Percentiles rank a stretch among this genome's conserved stretches.
Evolutionary conservation across 2,113 vertebrate species (phyloP).

Genomic region (Excalfactoria chinensis): DNA sequence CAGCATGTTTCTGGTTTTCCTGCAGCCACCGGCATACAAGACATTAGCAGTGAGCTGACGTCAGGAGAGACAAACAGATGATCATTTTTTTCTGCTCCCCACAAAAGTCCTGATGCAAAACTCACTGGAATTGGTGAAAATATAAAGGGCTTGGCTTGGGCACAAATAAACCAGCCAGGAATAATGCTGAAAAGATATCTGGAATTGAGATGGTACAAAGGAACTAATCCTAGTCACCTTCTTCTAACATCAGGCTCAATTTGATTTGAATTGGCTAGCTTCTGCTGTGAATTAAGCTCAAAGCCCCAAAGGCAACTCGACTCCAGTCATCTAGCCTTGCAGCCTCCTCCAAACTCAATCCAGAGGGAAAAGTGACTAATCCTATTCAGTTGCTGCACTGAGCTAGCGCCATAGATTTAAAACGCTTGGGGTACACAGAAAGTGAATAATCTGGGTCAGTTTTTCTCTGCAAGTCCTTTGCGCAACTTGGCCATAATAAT

Average conservation of each 20-base stretch:
- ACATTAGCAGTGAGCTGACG: neutral
- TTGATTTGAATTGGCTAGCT: slow-evolving; percentile 31
- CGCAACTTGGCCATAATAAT: neutral
- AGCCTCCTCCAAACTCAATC: slow-evolving; percentile 42
- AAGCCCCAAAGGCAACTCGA: slow-evolving; percentile 11
- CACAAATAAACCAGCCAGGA: neutral
- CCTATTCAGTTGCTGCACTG: slow-evolving; percentile 25
- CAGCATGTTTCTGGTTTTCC: neutral
- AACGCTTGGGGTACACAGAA: slow-evolving; percentile 17
- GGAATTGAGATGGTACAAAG: slow-evolving; percentile 33
- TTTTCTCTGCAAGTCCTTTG: neutral
- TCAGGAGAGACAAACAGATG: neutral
- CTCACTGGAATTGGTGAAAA: neutral
- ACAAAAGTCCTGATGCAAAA: neutral
- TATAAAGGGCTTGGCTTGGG: neutral
- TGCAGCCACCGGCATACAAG: accelerated
- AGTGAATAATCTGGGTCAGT: slow-evolving; percentile 30
- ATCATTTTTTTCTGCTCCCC: neutral
- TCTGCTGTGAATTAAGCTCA: slow-evolving; percentile 54
- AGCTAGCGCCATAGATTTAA: slow-evolving; percentile 30
- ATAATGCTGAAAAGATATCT: slow-evolving; percentile 19
- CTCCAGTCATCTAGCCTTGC: slow-evolving; percentile 51
- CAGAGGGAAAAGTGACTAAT: slow-evolving; percentile 58
- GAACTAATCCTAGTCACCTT: slow-evolving; percentile 32
- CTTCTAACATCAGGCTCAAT: neutral